These are phyloP conservation scores for Pempheris klunzingeri DNA, from an alignment of 2,797 vertebrate species.

Conservation along the genomic window DNA sequence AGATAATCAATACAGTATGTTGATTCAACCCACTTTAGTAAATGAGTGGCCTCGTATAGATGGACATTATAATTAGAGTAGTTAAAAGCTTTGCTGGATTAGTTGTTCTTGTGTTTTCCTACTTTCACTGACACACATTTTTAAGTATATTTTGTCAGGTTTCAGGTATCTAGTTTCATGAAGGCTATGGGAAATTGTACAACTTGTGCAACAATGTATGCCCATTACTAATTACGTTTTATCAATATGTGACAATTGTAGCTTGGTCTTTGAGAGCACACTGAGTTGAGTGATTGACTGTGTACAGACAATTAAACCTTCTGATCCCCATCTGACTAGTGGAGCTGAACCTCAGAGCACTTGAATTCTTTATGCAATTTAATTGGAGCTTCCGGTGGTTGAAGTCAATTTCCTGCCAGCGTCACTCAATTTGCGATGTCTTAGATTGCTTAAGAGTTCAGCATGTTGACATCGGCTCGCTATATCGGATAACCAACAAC, in stretches of 20 bases:
- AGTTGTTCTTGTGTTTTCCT: not conserved
- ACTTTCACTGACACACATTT: not conserved
- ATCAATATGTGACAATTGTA: not conserved
- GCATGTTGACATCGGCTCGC: not conserved
- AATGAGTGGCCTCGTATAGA: slow-evolving; percentile 61
- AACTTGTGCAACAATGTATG: not conserved
- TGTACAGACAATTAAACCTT: slow-evolving; percentile 7
- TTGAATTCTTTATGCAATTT: slow-evolving; percentile 16
- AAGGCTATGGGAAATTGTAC: not conserved
- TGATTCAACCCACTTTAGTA: slow-evolving; percentile 69
- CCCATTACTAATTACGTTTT: not conserved
- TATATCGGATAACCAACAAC: slow-evolving; percentile 19
- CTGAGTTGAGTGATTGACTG: not conserved
- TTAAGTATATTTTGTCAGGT: not conserved
- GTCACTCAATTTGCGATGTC: slow-evolving; percentile 15
- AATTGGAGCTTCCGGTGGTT: slow-evolving; percentile 25
- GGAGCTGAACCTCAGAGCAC: slow-evolving; percentile 11
- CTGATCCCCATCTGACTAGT: slow-evolving; percentile 10
- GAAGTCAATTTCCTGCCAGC: slow-evolving; percentile 28
- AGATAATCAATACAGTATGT: slow-evolving; percentile 65
- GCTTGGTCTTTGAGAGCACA: not conserved
- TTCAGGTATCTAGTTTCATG: not conserved
- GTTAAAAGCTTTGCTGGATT: slow-evolving; percentile 46
- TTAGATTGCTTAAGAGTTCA: slow-evolving; percentile 25
- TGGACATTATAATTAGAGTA: slow-evolving; percentile 45